These are phyloP conservation scores for Molorchus minor DNA, from an alignment of 2,888 invertebrate genomes.

Conservation along the genomic window DNA sequence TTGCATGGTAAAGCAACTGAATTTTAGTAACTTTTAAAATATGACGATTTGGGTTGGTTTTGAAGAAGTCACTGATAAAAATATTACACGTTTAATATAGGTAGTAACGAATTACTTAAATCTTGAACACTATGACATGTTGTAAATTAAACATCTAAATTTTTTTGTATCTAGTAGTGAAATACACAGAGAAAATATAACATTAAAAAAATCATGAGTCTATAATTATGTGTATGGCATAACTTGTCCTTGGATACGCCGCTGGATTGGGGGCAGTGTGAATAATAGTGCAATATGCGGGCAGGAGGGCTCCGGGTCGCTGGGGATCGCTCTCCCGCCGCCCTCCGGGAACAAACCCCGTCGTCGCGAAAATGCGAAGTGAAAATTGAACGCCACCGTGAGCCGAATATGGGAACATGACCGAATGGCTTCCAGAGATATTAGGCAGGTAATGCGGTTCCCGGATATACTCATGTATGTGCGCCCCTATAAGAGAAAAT, in stretches of 20 bases:
- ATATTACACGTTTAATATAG: too few species aligned
- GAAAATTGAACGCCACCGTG: conserved; percentile 52
- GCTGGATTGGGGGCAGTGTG: conserved; percentile 40
- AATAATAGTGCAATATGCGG: conserved; percentile 56
- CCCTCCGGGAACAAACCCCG: conserved; percentile 44
- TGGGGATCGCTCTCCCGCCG: conserved; percentile 36
- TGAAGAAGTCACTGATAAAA: too few species aligned
- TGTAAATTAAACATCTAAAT: not conserved
- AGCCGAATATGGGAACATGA: conserved; percentile 47
- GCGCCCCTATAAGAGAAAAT: conserved; percentile 36
- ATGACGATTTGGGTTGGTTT: too few species aligned
- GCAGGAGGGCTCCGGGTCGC: conserved; percentile 50
- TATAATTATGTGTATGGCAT: not conserved
- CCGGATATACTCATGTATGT: too few species aligned
- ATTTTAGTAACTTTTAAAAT: too few species aligned
- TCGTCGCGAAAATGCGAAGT: conserved; percentile 52
- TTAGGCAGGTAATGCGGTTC: conserved; percentile 46
- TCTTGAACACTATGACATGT: too few species aligned
- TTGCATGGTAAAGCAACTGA: not conserved
- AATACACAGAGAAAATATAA: not conserved
- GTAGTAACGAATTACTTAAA: too few species aligned
- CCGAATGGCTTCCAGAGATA: conserved; percentile 41
- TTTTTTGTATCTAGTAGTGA: not conserved
- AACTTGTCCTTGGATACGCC: conserved; percentile 2
- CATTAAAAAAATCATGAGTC: not conserved